Base-by-base conservation (phyloP, 2,888 invertebrate species). In the Philhelius pedissequus region DNA sequence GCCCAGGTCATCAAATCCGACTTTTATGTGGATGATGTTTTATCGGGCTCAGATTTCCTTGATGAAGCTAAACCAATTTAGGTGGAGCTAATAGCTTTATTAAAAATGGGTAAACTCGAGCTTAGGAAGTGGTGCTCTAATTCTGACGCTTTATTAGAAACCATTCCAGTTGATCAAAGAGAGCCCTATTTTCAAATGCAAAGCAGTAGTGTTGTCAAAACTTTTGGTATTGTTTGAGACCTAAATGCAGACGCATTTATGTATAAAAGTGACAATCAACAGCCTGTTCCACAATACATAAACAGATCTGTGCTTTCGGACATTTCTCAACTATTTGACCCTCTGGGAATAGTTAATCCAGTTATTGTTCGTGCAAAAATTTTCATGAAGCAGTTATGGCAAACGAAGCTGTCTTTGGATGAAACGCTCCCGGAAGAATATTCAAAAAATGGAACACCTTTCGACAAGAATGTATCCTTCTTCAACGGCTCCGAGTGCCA, bases 251-350 rank as follows among this genome's bases (percentile, higher is more conserved):
- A 86, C 73, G 45, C 40, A 32, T 70, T 81, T 22, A 62, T 64
- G 35, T 75, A 35, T 40, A 45, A 40, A 30, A 43, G n/a, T 5
- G 11, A 60, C 11, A 18, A 9, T 58, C 9, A n/a, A 22, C 20
- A 35, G 6, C 13, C 11, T 4, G 18, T 6, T 40, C 20, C 38
- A 13, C 11, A 48, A 27, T n/a, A 77, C 3, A 87, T 87, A 11
- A 88, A 88, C 76, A 87, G 87, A 15, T 56, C 18, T 1, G 86
- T 88, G 5, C 58, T 88, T 15, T 87, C 87, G 8, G 62, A 52
- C 18, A 76, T 86, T 27, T 76, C 88, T 6, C 86, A 87, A 4
- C 35, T 35, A 68, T 88, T 73, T 52, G 87, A 88, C 45, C 87
- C 87, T 8, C 32, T 32, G 1, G 32, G 32, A 32, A 2, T 32